Evolutionary conservation across 2,888 invertebrate species (phyloP).

Genomic region (Agrotis exclamationis): DNA sequence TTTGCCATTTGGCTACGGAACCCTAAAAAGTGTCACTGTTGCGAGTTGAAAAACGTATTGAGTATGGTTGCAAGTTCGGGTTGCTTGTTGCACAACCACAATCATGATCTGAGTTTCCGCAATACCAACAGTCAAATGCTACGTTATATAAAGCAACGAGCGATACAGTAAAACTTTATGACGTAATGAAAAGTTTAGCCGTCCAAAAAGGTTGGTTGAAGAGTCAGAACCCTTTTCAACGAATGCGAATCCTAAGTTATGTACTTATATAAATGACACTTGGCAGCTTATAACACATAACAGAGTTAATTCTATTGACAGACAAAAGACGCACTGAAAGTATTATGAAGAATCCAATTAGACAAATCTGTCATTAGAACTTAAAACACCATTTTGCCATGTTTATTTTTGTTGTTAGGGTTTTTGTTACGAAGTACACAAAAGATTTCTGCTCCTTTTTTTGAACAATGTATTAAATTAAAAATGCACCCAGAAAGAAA

Average conservation of each 20-base stretch:
- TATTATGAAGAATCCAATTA: neutral
- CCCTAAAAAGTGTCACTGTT: too few relatives aligned
- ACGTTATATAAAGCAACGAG: neutral
- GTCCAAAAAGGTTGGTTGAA: neutral
- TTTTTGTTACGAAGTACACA: too few relatives aligned
- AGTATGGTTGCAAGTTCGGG: too few relatives aligned
- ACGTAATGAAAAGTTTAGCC: neutral
- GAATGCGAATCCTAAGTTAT: neutral
- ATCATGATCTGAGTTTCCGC: neutral
- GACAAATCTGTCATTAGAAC: neutral
- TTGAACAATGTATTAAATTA: too few relatives aligned
- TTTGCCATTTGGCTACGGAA: too few relatives aligned
- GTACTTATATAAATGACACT: neutral
- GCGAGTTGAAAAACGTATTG: too few relatives aligned
- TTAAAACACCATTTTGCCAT: too few relatives aligned
- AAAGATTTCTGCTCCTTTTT: too few relatives aligned
- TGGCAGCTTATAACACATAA: neutral
- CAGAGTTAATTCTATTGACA: neutral
- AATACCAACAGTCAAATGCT: neutral
- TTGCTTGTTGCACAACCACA: too few relatives aligned
- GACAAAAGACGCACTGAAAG: neutral
- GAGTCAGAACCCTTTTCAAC: neutral
- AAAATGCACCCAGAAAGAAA: too few relatives aligned
- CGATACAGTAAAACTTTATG: constrained; percentile 2
- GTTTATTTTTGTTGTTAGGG: too few relatives aligned